Evolutionary conservation across 2,888 invertebrate species (phyloP), one percentile per base, ranked within the genome.

Genomic region (Melieria omissa): DNA sequence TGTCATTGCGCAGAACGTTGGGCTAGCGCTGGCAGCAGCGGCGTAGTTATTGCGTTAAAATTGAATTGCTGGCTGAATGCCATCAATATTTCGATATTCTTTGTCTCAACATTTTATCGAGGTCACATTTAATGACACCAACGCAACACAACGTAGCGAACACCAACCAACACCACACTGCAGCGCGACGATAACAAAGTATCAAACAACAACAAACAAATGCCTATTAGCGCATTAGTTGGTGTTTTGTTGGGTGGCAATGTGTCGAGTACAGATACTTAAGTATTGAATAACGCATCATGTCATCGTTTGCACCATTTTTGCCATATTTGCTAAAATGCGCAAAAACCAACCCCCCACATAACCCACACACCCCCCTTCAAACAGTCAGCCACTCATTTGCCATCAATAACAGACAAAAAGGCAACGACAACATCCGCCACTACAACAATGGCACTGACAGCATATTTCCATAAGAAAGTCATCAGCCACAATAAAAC

Each of bases 81-180:
- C 58, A 58, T 58, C 58, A 58, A 58, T 58, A 58, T 58, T 29
- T 58, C 41, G 6, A 41, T 10, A 1, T 58, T 58, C 10, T 58
- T 41, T 58, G n/a, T 41, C 29, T 41, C 14, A 16, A 57, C 57
- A 52, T 64, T 63, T 62, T 70, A 65, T 73, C 71, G 70, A 71
- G 73, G 73, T 57, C 67, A 73, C 41, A 73, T 67, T 67, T 71
- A 16, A 71, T 65, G 29, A 3, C 71, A 64, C 49, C 73, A 67
- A 44, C n/a, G 60, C 54, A 63, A 49, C 66, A 42, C 44, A 49
- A 46, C 16, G 5, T 6, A 29, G 3, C 29, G 29, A 29, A 29
- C 29, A 29, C n/a, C n/a, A n/a, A n/a, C n/a, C n/a, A n/a, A n/a
- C 29, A 29, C 29, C 29, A 29, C 29, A 29, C 29, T 29, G 29